phyloP scores from a whole-genome alignment of 53 echinoderm and acorn worm genomes.

The Holothuria scabra region DNA sequence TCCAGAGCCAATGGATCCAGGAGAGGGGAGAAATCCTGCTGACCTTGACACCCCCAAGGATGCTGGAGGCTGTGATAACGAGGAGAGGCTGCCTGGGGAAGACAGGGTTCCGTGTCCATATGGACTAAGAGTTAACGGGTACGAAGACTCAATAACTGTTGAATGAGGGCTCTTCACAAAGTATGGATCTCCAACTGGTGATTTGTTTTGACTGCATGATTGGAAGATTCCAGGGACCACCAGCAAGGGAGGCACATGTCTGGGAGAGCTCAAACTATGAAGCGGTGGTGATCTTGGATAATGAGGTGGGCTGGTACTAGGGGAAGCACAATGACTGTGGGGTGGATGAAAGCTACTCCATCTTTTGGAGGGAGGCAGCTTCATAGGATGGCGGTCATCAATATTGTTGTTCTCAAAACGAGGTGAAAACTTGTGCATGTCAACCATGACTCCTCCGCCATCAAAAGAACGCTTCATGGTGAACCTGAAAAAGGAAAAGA shows the following conservation, averaged over 20 bases:
- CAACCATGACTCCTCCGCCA: conserved; percentile 40
- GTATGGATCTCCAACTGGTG: conserved; percentile 58
- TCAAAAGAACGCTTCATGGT: conserved; percentile 67
- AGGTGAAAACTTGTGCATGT: conserved; percentile 38
- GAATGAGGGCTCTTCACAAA: conserved; percentile 77
- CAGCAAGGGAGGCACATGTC: conserved; percentile 70
- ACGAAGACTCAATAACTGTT: conserved; percentile 70
- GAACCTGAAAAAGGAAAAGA: background rate
- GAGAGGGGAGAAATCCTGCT: conserved; percentile 75
- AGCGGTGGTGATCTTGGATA: conserved; percentile 47
- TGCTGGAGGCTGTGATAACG: conserved; percentile 63
- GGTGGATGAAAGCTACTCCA: conserved; percentile 79
- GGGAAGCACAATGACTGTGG: conserved; percentile 34
- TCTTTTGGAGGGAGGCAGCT: conserved; percentile 94
- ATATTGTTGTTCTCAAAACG: conserved; percentile 67
- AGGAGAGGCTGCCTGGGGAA: conserved; percentile 68
- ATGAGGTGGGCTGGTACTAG: conserved; percentile 51
- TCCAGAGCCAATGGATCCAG: conserved; percentile 65
- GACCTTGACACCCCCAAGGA: conserved; percentile 48
- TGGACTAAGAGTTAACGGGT: conserved; percentile 68
- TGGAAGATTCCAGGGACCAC: conserved; percentile 87
- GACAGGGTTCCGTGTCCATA: conserved; percentile 56
- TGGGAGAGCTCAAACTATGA: conserved; percentile 68
- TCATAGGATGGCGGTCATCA: conserved; percentile 71
- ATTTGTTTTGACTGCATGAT: conserved; percentile 63